Evolutionary conservation across 2,113 vertebrate species (phyloP).

Genomic region (Otus sunia): DNA sequence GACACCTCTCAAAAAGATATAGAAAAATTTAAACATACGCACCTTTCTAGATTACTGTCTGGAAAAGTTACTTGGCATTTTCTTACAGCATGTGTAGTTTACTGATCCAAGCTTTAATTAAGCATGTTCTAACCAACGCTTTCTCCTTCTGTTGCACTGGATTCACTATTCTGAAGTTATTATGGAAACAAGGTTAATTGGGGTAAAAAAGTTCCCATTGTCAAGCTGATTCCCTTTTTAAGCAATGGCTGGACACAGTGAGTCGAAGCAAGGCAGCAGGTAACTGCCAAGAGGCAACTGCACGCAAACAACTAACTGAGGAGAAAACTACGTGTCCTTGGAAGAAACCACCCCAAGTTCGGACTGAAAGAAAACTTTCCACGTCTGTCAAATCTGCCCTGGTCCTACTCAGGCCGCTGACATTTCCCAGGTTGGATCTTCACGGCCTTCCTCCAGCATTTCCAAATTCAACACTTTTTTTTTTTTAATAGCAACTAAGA

Average conservation of each 20-base stretch:
- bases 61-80: background rate
- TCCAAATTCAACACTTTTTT: background rate
- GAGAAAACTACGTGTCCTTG: background rate
- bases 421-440: background rate
- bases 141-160: background rate
- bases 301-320: background rate
- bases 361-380: constrained; percentile 7
- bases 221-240: background rate
- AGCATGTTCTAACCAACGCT: background rate
- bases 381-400: background rate
- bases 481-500: background rate
- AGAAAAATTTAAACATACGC: background rate
- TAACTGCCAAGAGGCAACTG: background rate
- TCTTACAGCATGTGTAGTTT: background rate
- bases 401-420: background rate
- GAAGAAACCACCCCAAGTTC: background rate
- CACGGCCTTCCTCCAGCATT: background rate
- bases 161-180: background rate
- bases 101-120: background rate
- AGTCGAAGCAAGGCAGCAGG: background rate
- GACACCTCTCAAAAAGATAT: fast-evolving
- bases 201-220: background rate
- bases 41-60: background rate
- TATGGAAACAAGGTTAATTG: background rate
- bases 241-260: background rate